A percentile compares a stretch with the other conserved stretches of the same genome.
These are phyloP conservation scores for Tetranychus truncatus DNA, from an alignment of 2,888 invertebrate species.

Conservation along the genomic window DNA sequence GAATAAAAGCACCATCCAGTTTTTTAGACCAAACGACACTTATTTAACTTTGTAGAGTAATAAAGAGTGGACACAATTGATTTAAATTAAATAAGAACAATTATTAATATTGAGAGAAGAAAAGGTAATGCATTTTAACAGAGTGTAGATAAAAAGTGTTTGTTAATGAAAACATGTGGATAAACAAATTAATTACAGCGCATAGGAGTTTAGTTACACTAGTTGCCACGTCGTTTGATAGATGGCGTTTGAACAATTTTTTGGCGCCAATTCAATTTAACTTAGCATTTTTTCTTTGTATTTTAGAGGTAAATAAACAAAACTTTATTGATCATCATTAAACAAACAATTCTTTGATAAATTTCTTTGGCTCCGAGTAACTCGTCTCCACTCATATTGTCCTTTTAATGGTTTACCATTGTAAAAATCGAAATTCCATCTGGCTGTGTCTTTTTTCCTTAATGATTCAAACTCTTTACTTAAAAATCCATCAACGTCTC, in stretches of 20 bases:
- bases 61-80: too few relatives aligned
- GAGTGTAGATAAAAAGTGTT: background rate
- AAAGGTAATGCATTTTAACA: background rate
- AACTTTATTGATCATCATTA: too few relatives aligned
- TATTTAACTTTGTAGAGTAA: too few relatives aligned
- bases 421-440: conserved; percentile 11
- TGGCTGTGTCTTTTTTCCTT: background rate
- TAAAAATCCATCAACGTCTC: background rate
- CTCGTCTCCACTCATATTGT: background rate
- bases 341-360: background rate
- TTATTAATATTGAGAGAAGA: too few relatives aligned
- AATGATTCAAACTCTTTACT: background rate
- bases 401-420: background rate
- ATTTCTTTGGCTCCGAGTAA: background rate
- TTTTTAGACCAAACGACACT: too few relatives aligned
- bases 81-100: too few relatives aligned
- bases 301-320: too few relatives aligned
- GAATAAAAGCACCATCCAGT: too few relatives aligned
- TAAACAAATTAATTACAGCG: background rate
- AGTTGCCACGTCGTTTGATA: background rate
- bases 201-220: background rate
- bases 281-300: background rate
- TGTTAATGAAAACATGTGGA: background rate
- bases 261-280: background rate
- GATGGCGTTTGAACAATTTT: background rate